Base-by-base conservation (phyloP, 2,888 invertebrate species). In the Julus scanicus region DNA sequence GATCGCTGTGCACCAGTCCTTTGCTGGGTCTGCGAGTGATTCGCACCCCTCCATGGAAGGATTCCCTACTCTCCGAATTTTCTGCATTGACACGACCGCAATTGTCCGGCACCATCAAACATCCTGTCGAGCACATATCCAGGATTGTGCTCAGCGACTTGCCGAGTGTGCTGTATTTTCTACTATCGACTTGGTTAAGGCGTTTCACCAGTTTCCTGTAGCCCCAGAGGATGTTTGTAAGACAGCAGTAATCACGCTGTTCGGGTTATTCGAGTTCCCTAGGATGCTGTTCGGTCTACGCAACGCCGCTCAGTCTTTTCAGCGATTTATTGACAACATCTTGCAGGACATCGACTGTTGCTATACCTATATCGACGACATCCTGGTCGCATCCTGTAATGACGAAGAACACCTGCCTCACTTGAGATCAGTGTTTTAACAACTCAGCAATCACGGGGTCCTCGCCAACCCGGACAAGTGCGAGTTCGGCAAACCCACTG, bases 401-500 rank as follows among this genome's bases (percentile, higher is more conserved):
- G 90, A 91, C 0, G 89, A 89, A 37, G 87, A 85, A 6, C 89
- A 92, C 37, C 92, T 93, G 89, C 89, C 90, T 3, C 92, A 92
- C 88, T 37, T 86, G 11, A 44, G 86, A 6, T 20, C 8, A 20
- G 17, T 89, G 4, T 83, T 53, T 1, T 0, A 89, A n/a, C 80
- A 3, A 0, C 11, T 57, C 11, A 84, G 5, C 2, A 1, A 29
- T 29, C 29, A 29, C 29, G 29, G 29, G 1, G 2, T 8, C 44
- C 44, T 44, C 6, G 8, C 2, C 44, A 44, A 44, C 44, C 44
- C 2, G 8, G 44, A 44, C 44, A 44, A 44, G 44, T 1, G 44
- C 8, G 29, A 29, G 44, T 44, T 44, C 2, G 44, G 44, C 8
- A 44, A 44, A 8, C 44, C 8, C 6, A 44, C 44, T 1, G 29